Evolutionary conservation across 1,140 invertebrate species (phyloP), one percentile per base, ranked within the genome.

Genomic region (Philopotamus ludificatus): DNA sequence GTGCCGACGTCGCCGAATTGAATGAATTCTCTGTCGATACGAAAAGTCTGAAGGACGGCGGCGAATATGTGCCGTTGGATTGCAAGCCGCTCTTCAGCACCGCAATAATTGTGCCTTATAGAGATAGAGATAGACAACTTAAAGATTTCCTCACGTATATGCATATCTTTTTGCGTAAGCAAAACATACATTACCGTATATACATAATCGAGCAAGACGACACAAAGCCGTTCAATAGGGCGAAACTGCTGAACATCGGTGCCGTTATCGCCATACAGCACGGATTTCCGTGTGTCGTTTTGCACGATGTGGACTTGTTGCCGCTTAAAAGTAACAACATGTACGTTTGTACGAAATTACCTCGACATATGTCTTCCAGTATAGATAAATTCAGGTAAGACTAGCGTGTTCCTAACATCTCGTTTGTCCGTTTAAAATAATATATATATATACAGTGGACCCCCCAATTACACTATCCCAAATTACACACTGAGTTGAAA

Each of bases 241-340:
- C 92, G 0, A 93, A 94, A 75, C 82, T 99, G 7, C 89, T 98
- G 72, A 98, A 99, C 75, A 88, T 95, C 67, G 97, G 94, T 1
- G 95, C 93, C 67, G 76, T 83, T 2, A 87, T 93, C 72, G 91
- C 93, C 0, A 84, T 86, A 26, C 84, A 83, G 60, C 77, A 81
- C 47, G 84, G 87, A 49, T 94, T 87, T 77, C 87, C 92, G 21
- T 99, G 97, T 74, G 87, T 97, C 49, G 88, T 98, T 53, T 90
- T 99, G 72, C 95, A 98, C 78, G 95, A 99, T 75, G 91, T 98
- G 42, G 95, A 99, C 81, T 78, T 98, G 16, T 83, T 98, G 60
- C 96, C 96, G 9, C 83, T 97, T 68, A 92, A 92, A 78, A 85
- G 86, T 59, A 85, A 89, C 1, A 97, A 98, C 79, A 84, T 97